Base-by-base conservation (phyloP, 2,888 invertebrate genomes). In the Erebia ligea region DNA sequence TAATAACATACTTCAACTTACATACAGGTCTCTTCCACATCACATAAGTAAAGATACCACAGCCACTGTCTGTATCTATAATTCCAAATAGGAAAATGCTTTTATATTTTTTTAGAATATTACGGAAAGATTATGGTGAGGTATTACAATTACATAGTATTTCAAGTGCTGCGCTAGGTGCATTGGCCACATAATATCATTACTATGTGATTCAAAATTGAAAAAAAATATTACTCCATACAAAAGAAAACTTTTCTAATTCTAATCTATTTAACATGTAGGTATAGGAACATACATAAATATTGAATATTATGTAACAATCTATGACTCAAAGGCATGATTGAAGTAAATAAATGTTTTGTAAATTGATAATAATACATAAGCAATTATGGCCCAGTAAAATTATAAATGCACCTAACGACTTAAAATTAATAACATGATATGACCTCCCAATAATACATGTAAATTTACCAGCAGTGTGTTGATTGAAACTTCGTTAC, bases 61-160 rank as follows among this genome's bases (percentile, higher is more conserved):
- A 93, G 93, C 93, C 93, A 93, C 92, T 91, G 91, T 91, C 92
- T 92, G 92, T 93, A 92, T 92, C 91, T 89, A 92, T 90, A 92
- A 92, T 92, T 92, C 92, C 93, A 88, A 93, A 92, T 92, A 92
- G 92, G 91, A 92, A 91, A 92, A 92, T 91, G 92, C 91, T 89
- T 87, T 78, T 83, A 89, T 83, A 86, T 86, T 81, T 73, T 34
- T 87, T 75, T 88, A 88, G 86, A 90, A 86, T 86, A 87, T 84
- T 86, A 86, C 86, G 88, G 90, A 90, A 91, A 91, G 84, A 87
- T 86, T 82, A 85, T 84, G 87, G 88, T 86, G 90, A 91, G 90
- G 90, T 89, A 86, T 90, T 72, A 87, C 81, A 82, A 86, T 90
- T 72, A 87, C 81, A 82, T 82, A 84, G 84, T 85, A 86, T 84